A percentile compares a stretch with the other conserved stretches of the same genome.
These are phyloP conservation scores for Pterostichus madidus DNA, from an alignment of 2,888 invertebrate genomes.

Conservation along the genomic window DNA sequence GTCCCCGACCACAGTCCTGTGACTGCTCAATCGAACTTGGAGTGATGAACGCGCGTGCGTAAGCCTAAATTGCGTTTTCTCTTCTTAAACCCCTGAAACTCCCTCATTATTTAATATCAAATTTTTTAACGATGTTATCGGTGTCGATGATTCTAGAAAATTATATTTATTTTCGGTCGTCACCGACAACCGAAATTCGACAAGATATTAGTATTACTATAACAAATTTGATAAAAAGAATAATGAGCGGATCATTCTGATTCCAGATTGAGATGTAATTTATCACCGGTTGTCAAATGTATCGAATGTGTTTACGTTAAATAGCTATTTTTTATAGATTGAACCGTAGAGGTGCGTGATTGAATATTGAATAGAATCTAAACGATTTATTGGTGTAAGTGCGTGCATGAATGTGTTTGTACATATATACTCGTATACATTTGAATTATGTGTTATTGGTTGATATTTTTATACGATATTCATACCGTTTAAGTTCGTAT, in stretches of 20 bases:
- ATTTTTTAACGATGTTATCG: neutral
- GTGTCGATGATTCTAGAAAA: constrained; percentile 2
- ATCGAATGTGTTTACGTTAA: constrained; percentile 59
- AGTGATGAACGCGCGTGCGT: constrained; percentile 33
- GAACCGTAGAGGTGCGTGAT: constrained; percentile 49
- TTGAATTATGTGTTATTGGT: constrained; percentile 45
- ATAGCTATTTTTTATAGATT: constrained; percentile 65
- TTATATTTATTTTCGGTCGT: neutral
- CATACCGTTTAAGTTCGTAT: constrained; percentile 28
- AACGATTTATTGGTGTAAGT: constrained; percentile 1
- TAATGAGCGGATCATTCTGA: constrained; percentile 13
- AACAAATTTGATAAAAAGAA: constrained; percentile 5
- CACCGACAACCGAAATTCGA: too few relatives aligned
- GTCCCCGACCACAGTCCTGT: constrained; percentile 8
- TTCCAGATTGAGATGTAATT: constrained; percentile 24
- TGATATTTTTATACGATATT: constrained; percentile 52
- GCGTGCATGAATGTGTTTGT: constrained; percentile 22
- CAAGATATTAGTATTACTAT: constrained; percentile 2
- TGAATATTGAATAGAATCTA: constrained; percentile 20
- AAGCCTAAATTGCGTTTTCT: constrained; percentile 12
- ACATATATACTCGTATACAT: constrained; percentile 44
- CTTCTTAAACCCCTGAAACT: neutral
- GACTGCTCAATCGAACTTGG: constrained; percentile 36
- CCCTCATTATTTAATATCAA: constrained; percentile 6
- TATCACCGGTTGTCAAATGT: constrained; percentile 43